Conservation (phyloP, 2,888 invertebrate genomes). For the Conchocele bisecta region DNA sequence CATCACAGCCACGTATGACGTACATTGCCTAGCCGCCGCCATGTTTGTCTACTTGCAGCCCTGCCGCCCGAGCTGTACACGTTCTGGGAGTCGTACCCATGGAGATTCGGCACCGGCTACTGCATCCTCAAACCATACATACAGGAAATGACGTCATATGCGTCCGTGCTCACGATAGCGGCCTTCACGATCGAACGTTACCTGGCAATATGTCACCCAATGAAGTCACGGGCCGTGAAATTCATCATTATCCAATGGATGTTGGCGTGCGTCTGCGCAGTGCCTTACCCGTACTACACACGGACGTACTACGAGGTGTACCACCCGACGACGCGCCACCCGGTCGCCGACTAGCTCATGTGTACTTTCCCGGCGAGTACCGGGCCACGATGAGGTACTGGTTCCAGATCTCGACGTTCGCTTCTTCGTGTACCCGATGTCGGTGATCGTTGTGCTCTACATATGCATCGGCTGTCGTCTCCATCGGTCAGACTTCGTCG, state of each 20-base stretch:
- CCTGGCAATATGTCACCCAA: slow-evolving; percentile 94
- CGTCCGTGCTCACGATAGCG: slow-evolving; percentile 94
- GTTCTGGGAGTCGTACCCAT: slow-evolving; percentile 84
- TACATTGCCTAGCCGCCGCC: too few species aligned
- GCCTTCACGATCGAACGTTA: slow-evolving; percentile 95
- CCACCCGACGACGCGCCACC: slow-evolving; percentile 58
- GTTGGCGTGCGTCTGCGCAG: slow-evolving; percentile 88
- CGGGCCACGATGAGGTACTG: slow-evolving; percentile 82
- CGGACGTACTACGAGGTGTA: slow-evolving; percentile 69
- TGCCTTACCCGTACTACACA: slow-evolving; percentile 79
- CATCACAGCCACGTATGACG: too few species aligned
- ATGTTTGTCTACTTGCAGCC: too few species aligned
- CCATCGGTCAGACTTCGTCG: slow-evolving; percentile 59
- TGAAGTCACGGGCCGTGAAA: slow-evolving; percentile 90
- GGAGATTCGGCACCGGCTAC: slow-evolving; percentile 81
- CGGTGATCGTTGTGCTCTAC: slow-evolving; percentile 91
- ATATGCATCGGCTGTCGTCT: slow-evolving; percentile 78
- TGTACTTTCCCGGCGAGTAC: slow-evolving; percentile 75
- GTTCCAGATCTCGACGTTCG: slow-evolving; percentile 90
- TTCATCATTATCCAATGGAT: slow-evolving; percentile 92
- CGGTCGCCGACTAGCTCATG: slow-evolving; percentile 71
- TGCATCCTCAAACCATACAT: slow-evolving; percentile 83
- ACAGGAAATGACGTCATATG: slow-evolving; percentile 89
- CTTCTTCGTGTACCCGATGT: slow-evolving; percentile 91
- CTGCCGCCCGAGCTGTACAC: slow-evolving; percentile 83